A percentile compares a stretch with the other conserved stretches of the same genome.
Evolutionary conservation across 64 coral and sea anemone genomes (phyloP).

Genomic region (Actinia tenebrosa): DNA sequence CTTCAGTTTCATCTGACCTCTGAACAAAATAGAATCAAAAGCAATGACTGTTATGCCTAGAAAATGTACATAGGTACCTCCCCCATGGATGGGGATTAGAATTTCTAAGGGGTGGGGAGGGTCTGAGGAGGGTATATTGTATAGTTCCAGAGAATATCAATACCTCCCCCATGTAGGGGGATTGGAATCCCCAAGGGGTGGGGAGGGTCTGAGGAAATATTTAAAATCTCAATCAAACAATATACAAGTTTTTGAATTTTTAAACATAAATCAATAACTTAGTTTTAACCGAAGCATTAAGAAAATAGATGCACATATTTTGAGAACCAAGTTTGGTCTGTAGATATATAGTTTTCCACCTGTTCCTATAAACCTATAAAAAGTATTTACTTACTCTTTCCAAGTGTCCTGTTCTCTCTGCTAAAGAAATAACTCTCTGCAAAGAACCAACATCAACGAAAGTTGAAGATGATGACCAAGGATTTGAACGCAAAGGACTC

Average conservation of each 20-base stretch:
- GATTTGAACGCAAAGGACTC: constrained; percentile 37
- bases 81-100: not conserved
- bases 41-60: not conserved
- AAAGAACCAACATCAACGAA: constrained; percentile 87
- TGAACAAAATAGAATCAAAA: not conserved
- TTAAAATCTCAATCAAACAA: too few relatives aligned
- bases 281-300: too few relatives aligned
- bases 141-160: too few relatives aligned
- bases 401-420: constrained; percentile 63
- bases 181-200: not conserved
- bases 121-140: not conserved
- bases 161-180: too few relatives aligned
- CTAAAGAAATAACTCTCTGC: constrained; percentile 58
- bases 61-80: not conserved
- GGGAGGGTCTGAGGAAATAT: not conserved
- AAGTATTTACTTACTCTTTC: constrained; percentile 1
- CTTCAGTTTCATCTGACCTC: constrained; percentile 10
- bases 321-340: too few relatives aligned
- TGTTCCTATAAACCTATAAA: not conserved
- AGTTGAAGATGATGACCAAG: constrained; percentile 81
- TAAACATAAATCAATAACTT: too few relatives aligned
- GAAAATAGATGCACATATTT: too few relatives aligned
- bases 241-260: too few relatives aligned
- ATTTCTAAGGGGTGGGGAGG: not conserved
- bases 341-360: not conserved